phyloP scores from a whole-genome alignment of 2,888 invertebrate species.

The Apamea epomidion region DNA sequence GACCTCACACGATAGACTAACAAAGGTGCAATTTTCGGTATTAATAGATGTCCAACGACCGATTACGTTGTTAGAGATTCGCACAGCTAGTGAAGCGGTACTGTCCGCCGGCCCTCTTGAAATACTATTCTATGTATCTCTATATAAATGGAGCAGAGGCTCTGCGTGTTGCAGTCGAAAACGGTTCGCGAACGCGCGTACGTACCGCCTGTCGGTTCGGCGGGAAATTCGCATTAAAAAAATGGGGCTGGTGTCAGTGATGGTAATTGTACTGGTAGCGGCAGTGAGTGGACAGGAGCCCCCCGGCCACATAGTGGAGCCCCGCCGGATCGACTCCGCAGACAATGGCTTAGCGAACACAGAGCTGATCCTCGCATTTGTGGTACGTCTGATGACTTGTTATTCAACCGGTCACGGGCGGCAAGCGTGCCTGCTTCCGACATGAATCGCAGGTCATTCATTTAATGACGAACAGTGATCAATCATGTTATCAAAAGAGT shows the following conservation, averaged over 20 bases:
- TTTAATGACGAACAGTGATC: slow-evolving; percentile 57
- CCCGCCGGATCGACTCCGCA: slow-evolving; percentile 60
- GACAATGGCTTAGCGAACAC: slow-evolving; percentile 75
- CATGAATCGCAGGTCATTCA: slow-evolving; percentile 65
- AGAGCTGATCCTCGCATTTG: slow-evolving; percentile 80
- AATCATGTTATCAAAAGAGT: slow-evolving; percentile 42
- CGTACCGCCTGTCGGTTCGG: slow-evolving; percentile 68
- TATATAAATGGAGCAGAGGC: slow-evolving; percentile 87
- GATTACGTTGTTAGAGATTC: slow-evolving; percentile 63
- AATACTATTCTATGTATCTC: slow-evolving; percentile 81
- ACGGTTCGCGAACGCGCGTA: slow-evolving; percentile 83
- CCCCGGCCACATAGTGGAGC: slow-evolving; percentile 70
- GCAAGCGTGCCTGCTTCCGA: slow-evolving; percentile 68
- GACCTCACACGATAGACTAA: slow-evolving; percentile 16
- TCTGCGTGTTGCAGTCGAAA: slow-evolving; percentile 85
- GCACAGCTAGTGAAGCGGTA: slow-evolving; percentile 62
- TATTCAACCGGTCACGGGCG: slow-evolving; percentile 69
- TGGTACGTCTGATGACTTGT: slow-evolving; percentile 79
- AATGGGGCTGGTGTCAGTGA: slow-evolving; percentile 74
- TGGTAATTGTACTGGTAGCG: slow-evolving; percentile 70
- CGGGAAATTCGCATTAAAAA: slow-evolving; percentile 69
- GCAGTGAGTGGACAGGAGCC: slow-evolving; percentile 71
- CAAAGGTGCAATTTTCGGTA: slow-evolving; percentile 44
- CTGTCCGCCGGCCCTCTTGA: slow-evolving; percentile 76
- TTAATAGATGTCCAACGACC: slow-evolving; percentile 37